Evolutionary conservation across 1,140 invertebrate genomes (phyloP), one percentile per base, ranked within the genome.

Genomic region (Ips nitidus): DNA sequence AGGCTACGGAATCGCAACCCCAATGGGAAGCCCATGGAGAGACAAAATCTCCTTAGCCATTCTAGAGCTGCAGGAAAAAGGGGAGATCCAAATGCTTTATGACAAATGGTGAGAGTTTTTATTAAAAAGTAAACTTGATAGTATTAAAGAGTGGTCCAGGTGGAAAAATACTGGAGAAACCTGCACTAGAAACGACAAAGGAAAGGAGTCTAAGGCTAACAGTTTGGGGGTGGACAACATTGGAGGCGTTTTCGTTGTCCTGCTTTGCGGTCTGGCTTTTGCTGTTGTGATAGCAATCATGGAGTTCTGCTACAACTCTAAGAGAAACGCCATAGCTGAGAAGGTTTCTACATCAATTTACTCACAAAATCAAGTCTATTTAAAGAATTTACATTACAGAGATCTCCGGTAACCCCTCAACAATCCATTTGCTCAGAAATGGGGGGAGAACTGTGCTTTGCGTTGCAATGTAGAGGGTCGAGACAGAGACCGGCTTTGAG

Each of bases 41-140:
- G 95, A 98, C 81, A 95, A 94, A 81, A 92, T 98, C 75, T 98
- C 96, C 1, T 84, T 98, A 70, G 94, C 94, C 2, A 97, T 98
- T 76, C 84, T 98, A 45, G 94, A 98, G 77, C 86, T 98, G 1
- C 96, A 98, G 80, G 96, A 98, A 81, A 96, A 95, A 78, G 95
- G 95, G 1, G 90, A 91, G 66, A 97, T 98, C 75, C 95, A 98
- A 85, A 93, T 96, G 80, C 81, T 95, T 50, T 97, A 98, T 80
- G 94, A 95, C 80, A 97, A 95, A 82, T 98, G 78, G 77, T 66
- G 50, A 58, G 55, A 53, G 0, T 41, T 1, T 3, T 59, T 8
- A 36, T 39, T 1, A 41, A 59, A 59, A 59, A 39, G 5, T 41
- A 37, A 59, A 63, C 45, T 37, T 8, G 3, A 6, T 52, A 22